phyloP scores from a whole-genome alignment of 2,888 invertebrate species.

The Hydraecia micacea region DNA sequence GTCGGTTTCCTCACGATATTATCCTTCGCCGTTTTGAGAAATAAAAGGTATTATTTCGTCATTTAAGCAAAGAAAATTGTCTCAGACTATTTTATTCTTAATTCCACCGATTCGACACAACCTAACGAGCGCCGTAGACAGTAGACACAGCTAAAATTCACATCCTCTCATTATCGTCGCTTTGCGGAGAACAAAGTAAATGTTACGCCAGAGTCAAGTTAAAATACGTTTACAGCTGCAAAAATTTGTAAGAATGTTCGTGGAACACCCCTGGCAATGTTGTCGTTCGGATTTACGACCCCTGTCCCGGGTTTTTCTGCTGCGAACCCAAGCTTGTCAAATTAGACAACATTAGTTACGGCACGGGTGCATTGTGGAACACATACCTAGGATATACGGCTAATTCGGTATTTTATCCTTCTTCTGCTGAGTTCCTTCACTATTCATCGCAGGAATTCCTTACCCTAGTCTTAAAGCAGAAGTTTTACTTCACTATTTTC shows the following conservation, averaged over 20 bases:
- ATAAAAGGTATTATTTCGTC: slow-evolving; percentile 3
- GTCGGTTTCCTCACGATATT: background rate
- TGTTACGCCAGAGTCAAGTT: slow-evolving; percentile 53
- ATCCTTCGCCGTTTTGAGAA: background rate
- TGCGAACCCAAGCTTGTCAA: slow-evolving; percentile 59
- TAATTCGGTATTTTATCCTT: slow-evolving; percentile 40
- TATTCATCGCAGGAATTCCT: slow-evolving; percentile 17
- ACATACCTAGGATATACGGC: slow-evolving; percentile 34
- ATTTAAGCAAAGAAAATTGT: slow-evolving; percentile 13
- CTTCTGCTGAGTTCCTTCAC: background rate
- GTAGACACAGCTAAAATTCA: slow-evolving; percentile 47
- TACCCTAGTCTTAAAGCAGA: background rate
- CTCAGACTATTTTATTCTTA: slow-evolving; percentile 20
- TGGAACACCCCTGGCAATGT: slow-evolving; percentile 56
- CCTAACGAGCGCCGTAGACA: slow-evolving; percentile 33
- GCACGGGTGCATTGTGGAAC: slow-evolving; percentile 48
- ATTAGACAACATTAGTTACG: slow-evolving; percentile 60
- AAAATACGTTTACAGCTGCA: slow-evolving; percentile 55
- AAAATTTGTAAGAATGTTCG: slow-evolving; percentile 58
- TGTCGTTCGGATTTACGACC: slow-evolving; percentile 61
- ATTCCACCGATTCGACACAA: slow-evolving; percentile 27
- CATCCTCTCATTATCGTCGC: slow-evolving; percentile 56
- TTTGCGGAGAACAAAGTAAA: slow-evolving; percentile 54
- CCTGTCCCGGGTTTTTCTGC: slow-evolving; percentile 56
- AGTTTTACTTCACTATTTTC: background rate